Evolutionary conservation across 2,888 invertebrate genomes (phyloP).

Genomic region (Ryuthela nishihirai): DNA sequence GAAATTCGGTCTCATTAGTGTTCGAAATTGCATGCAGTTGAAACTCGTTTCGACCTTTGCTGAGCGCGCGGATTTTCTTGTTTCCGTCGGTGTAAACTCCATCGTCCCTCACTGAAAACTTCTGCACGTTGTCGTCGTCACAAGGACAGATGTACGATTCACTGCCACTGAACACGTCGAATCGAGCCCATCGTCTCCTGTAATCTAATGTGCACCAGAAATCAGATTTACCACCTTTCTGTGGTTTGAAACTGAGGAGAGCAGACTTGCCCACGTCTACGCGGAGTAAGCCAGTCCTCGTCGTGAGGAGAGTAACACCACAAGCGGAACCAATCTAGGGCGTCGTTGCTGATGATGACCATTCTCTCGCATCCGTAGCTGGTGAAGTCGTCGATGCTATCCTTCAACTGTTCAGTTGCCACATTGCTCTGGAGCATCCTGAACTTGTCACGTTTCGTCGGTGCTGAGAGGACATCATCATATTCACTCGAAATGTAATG

Average conservation of each 20-base stretch:
- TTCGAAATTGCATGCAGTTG: slow-evolving; percentile 17
- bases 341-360: slow-evolving; percentile 19
- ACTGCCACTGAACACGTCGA: slow-evolving; percentile 19
- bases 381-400: slow-evolving; percentile 21
- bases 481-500: too few relatives aligned
- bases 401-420: slow-evolving; percentile 3
- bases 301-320: slow-evolving; percentile 13
- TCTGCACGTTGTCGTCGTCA: slow-evolving; percentile 12
- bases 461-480: too few relatives aligned
- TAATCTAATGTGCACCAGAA: slow-evolving; percentile 28
- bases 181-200: slow-evolving; percentile 20
- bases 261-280: slow-evolving; percentile 13
- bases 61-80: slow-evolving; percentile 24
- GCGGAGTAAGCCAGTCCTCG: not conserved
- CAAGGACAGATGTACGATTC: slow-evolving; percentile 19
- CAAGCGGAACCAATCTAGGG: slow-evolving; percentile 4
- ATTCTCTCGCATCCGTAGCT: slow-evolving; percentile 23
- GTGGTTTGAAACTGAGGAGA: slow-evolving; percentile 17
- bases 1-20: slow-evolving; percentile 5
- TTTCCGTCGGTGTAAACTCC: slow-evolving; percentile 19
- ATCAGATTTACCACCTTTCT: slow-evolving; percentile 7
- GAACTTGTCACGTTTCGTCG: slow-evolving; percentile 18
- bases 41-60: slow-evolving; percentile 24
- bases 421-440: slow-evolving; percentile 9
- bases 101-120: slow-evolving; percentile 21